Conservation (phyloP, 2,113 vertebrate genomes). For the Calypte anna region DNA sequence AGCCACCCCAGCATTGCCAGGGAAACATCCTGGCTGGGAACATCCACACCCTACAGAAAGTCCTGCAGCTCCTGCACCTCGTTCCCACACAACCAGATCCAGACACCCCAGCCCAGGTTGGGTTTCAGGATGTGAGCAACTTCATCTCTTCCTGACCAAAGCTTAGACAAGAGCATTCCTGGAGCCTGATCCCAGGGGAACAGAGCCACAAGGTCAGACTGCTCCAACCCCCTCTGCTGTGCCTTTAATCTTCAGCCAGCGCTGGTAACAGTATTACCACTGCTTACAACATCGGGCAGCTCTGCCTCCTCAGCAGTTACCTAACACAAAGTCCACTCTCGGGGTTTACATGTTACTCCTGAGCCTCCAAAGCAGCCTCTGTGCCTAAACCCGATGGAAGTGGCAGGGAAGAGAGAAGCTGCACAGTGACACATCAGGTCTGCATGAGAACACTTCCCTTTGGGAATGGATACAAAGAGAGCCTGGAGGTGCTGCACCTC, state of each 20-base stretch:
- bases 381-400: fast-evolving
- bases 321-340: neutral
- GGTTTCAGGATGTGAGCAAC: neutral
- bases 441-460: neutral
- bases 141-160: neutral
- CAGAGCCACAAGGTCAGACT: fast-evolving
- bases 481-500: neutral
- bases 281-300: neutral
- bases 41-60: neutral
- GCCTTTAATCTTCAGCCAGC: neutral
- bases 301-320: neutral
- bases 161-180: neutral
- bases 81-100: fast-evolving
- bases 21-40: neutral
- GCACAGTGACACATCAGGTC: neutral
- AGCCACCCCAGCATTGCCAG: neutral
- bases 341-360: neutral
- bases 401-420: neutral
- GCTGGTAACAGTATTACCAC: neutral
- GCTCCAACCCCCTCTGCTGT: neutral
- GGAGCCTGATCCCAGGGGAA: neutral
- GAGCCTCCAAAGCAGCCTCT: neutral
- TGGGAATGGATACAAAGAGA: fast-evolving
- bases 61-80: fast-evolving
- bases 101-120: fast-evolving